phyloP scores from a whole-genome alignment of 2,797 vertebrate species.

The Coracias cyanogaster region DNA sequence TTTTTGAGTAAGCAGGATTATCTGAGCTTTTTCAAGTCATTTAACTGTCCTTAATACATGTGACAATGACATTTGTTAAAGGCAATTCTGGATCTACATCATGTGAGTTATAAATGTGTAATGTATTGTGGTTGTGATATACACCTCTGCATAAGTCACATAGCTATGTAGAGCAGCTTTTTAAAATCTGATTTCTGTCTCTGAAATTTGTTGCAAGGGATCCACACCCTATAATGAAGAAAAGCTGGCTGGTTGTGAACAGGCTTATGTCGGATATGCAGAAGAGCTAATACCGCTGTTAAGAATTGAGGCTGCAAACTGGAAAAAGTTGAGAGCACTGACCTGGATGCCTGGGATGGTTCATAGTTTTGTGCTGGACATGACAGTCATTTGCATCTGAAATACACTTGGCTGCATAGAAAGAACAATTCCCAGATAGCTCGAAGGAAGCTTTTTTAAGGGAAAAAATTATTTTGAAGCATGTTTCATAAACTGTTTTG shows the following conservation, averaged over 20 bases:
- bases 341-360: not conserved
- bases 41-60: constrained; percentile 20
- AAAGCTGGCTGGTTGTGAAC: not conserved
- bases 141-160: not conserved
- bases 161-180: not conserved
- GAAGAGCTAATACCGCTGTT: not conserved
- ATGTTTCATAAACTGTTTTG: not conserved
- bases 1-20: constrained; percentile 11
- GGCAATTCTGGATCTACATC: not conserved
- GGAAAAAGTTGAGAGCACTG: not conserved
- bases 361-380: not conserved
- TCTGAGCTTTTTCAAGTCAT: not conserved
- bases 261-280: not conserved
- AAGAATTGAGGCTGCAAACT: not conserved
- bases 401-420: not conserved
- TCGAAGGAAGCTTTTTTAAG: not conserved
- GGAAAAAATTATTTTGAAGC: not conserved
- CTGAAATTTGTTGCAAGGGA: not conserved
- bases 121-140: not conserved
- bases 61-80: not conserved
- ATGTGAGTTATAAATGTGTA: not conserved
- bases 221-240: rapidly evolving
- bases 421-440: not conserved
- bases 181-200: not conserved
- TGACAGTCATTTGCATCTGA: not conserved